phyloP scores from a whole-genome alignment of 2,888 invertebrate species.

The Blomia tropicalis region DNA sequence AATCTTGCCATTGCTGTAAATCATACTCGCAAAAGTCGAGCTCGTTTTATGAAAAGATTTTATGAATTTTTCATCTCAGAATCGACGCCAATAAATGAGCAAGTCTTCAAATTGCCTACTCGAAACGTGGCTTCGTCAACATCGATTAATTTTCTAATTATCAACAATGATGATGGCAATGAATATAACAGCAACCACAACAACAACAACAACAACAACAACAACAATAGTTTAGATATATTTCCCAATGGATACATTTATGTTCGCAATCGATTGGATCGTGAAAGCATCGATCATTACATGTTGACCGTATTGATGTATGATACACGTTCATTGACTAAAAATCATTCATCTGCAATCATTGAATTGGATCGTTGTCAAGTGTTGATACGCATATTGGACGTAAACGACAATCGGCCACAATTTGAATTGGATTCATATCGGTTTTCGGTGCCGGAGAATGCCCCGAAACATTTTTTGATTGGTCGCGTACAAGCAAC shows the following conservation, averaged over 20 bases:
- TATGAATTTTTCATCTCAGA: slow-evolving; percentile 82
- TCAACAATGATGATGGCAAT: no score
- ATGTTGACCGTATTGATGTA: slow-evolving; percentile 67
- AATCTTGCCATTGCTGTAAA: slow-evolving; percentile 40
- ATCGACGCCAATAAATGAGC: slow-evolving; percentile 71
- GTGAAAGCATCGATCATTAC: slow-evolving; percentile 74
- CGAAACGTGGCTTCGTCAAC: slow-evolving; percentile 40
- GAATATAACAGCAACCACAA: no score
- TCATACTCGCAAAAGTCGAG: slow-evolving; percentile 35
- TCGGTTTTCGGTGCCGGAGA: slow-evolving; percentile 71
- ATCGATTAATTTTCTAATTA: slow-evolving; percentile 40
- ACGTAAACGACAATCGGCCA: slow-evolving; percentile 91
- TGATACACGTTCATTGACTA: not conserved
- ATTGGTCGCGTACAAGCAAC: slow-evolving; percentile 76
- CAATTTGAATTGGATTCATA: slow-evolving; percentile 78
- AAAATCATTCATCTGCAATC: slow-evolving; percentile 40
- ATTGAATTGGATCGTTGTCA: slow-evolving; percentile 60
- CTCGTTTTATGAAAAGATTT: slow-evolving; percentile 73
- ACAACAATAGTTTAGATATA: slow-evolving; percentile 69
- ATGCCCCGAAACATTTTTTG: slow-evolving; percentile 70
- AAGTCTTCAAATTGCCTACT: slow-evolving; percentile 69
- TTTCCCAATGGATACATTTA: slow-evolving; percentile 87
- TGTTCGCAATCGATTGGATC: slow-evolving; percentile 65
- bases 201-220: no score
- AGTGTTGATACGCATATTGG: slow-evolving; percentile 77